Conservation (phyloP, 1,140 invertebrate genomes). For the Apis florea region DNA sequence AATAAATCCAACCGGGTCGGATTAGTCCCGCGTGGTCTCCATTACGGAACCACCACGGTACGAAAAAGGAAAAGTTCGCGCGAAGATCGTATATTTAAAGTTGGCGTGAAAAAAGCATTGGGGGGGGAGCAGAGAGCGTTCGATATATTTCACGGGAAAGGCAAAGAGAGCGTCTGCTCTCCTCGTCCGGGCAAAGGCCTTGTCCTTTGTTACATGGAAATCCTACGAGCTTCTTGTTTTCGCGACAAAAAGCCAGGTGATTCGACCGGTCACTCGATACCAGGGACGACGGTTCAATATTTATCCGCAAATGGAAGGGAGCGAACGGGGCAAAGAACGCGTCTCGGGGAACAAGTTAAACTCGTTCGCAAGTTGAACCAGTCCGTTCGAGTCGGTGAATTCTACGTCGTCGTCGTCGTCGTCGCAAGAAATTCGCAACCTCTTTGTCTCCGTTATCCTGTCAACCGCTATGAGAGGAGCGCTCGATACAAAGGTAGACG, state of each 20-base stretch:
- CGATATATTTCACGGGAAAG: conserved; percentile 19
- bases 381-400: background rate
- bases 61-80: conserved; percentile 37
- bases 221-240: conserved; percentile 1
- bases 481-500: background rate
- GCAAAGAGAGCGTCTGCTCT: background rate
- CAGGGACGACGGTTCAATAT: background rate
- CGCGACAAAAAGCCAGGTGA: background rate
- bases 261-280: background rate
- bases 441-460: conserved; percentile 4
- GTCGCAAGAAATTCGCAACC: conserved; percentile 11
- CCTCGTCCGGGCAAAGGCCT: background rate
- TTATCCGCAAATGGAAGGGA: background rate
- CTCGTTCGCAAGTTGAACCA: background rate
- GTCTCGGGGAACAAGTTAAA: background rate
- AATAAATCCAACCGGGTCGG: conserved; percentile 50
- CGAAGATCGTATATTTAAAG: conserved; percentile 42
- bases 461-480: too few species aligned
- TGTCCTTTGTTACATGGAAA: conserved; percentile 16
- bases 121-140: background rate
- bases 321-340: background rate
- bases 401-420: too few species aligned
- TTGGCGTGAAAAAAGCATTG: background rate
- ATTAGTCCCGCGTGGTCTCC: conserved; percentile 40
- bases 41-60: conserved; percentile 20